Base-by-base conservation (phyloP, 1,140 invertebrate species). In the Apis dorsata region DNA sequence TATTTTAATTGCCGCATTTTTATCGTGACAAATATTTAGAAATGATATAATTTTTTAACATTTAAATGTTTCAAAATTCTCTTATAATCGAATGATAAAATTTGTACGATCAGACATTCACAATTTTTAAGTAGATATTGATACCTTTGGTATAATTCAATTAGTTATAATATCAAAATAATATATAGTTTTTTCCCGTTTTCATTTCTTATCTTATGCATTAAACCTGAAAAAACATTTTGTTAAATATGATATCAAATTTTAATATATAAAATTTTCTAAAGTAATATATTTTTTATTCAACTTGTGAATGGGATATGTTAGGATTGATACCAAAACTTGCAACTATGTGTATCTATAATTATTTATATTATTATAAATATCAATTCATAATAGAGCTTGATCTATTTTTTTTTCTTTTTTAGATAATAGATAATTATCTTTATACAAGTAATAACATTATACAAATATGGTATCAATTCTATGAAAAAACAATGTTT, bases 401-500 rank as follows among this genome's bases (percentile, higher is more conserved):
- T 11, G 34, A n/a, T 59, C 17, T n/a, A 66, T 65, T 5, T n/a
- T 63, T n/a, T 57, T 53, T 8, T 57, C 2, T n/a, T 63, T n/a
- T 57, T 53, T 8, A 60, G n/a, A 66, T 15, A 34, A 9, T 57
- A 55, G 34, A 44, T 44, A 44, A 44, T 44, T 8, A 34, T 34
- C 9, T 51, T 63, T 53, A 51, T 62, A 34, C n/a, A 53, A 70
- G 44, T 59, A 34, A 78, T 17, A 63, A 78, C 66, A 55, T 69
- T 49, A 12, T 57, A 78, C 73, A 63, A 60, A 44, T 55, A 66
- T 60, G 12, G 44, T 69, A 66, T 24, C 13, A 63, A 24, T 59
- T 53, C 68, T 69, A 75, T 77, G 68, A 21, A 60, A 77, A 44
- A 77, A 68, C 69, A 65, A 68, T 51, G n/a, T 65, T 17, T 24